Conservation (phyloP, 2,113 vertebrate species). For the Chunga burmeisteri region DNA sequence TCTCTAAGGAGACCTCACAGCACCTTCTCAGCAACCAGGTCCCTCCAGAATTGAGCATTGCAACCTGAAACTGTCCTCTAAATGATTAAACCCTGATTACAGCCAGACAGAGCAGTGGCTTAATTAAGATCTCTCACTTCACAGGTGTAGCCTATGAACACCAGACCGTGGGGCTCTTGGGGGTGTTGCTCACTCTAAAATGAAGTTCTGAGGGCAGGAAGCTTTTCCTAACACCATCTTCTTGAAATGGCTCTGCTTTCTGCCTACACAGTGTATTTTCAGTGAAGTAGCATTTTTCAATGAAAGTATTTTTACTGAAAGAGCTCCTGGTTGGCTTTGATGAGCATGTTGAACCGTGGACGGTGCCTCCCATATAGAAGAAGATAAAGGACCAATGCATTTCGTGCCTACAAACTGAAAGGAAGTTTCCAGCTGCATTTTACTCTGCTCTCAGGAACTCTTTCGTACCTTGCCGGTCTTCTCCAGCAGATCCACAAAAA, state of each 20-base stretch:
- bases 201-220: not conserved
- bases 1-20: not conserved
- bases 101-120: not conserved
- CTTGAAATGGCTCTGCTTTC: not conserved
- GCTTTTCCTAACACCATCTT: not conserved
- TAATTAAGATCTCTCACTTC: not conserved
- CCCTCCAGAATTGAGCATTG: not conserved
- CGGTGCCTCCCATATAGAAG: not conserved
- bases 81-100: not conserved
- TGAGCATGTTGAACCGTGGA: not conserved
- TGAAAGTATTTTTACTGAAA: not conserved
- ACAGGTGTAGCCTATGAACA: not conserved
- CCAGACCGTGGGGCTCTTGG: not conserved
- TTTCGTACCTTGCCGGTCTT: not conserved
- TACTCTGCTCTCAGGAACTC: not conserved
- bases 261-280: not conserved
- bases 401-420: not conserved
- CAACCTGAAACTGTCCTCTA: not conserved
- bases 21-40: not conserved
- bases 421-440: not conserved
- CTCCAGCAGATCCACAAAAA: not conserved
- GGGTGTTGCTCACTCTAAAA: fast-evolving
- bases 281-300: not conserved
- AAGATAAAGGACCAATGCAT: not conserved
- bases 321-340: not conserved